Evolutionary conservation across 2,797 vertebrate species (phyloP), one percentile per base, ranked within the genome.

Genomic region (Schizothorax lantsangensis): DNA sequence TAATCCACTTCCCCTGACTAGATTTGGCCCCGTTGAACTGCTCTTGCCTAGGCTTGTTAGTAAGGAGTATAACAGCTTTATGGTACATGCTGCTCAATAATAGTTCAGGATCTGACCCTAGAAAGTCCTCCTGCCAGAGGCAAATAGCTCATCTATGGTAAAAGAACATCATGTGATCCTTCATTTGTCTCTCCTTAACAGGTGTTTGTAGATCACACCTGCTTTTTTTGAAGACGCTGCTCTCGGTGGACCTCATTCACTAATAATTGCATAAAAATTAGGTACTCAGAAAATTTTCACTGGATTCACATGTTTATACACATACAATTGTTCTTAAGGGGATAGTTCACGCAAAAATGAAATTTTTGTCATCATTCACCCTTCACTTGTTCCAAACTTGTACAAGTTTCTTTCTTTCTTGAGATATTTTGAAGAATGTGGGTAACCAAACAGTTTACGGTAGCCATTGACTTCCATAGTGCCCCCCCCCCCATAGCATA

Each of bases 21-120:
- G 38, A 40, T 38, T 23, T 54, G 30, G 30, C n/a, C 64, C 8
- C 4, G 4, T 33, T 57, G 26, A 74, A 68, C 49, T 9, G 6
- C 6, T 49, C 79, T 23, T 85, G 79, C 36, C 62, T 17, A 43
- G 49, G 43, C 64, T 43, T 78, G 62, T 82, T 59, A n/a, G 40
- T 86, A 21, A 15, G 7, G 30, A 26, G 68, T 38, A 10, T 7
- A 45, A 26, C 36, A 73, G 30, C 49, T 82, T 82, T 68, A 68
- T 52, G 26, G 45, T 68, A 11, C 83, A 79, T 38, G 23, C 40
- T 68, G 45, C 43, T 79, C 49, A 68, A 14, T 14, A 71, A 71
- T 54, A 59, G 40, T 74, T 64, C 54, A 86, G 75, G 19, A 85
- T 71, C 30, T 85, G 78, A 86, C 78, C 69, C 8, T 26, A 9